phyloP scores from a whole-genome alignment of 2,113 vertebrate genomes.

The Chascanopsetta lugubris region DNA sequence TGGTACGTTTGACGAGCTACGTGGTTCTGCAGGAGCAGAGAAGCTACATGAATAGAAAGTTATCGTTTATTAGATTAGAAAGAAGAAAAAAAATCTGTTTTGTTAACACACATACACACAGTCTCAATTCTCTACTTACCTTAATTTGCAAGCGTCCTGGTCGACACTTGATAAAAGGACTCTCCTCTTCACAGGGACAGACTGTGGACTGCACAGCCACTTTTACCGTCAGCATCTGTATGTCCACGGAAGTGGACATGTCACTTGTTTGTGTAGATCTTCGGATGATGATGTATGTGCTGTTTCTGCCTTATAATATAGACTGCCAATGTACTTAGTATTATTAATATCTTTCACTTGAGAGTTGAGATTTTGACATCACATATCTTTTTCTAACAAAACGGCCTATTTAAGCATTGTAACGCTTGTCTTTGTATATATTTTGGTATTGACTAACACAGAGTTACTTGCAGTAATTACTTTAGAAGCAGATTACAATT shows the following conservation, averaged over 20 bases:
- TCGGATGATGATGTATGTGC: slow-evolving; percentile 18
- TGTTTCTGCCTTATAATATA: slow-evolving; percentile 55
- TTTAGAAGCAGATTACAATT: slow-evolving; percentile 18
- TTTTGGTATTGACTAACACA: slow-evolving; percentile 13
- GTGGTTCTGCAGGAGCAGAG: slow-evolving; percentile 29
- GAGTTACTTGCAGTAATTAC: not conserved
- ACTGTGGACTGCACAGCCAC: slow-evolving; percentile 40
- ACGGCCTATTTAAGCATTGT: slow-evolving; percentile 1
- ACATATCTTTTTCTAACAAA: slow-evolving; percentile 9
- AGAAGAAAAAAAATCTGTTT: slow-evolving; percentile 33
- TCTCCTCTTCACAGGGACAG: slow-evolving; percentile 35
- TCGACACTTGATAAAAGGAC: slow-evolving; percentile 47
- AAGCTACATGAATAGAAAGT: not conserved
- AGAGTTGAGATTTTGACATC: slow-evolving; percentile 28
- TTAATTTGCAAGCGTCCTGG: slow-evolving; percentile 38
- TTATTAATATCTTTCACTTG: slow-evolving; percentile 30
- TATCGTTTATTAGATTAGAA: slow-evolving; percentile 34
- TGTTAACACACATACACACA: slow-evolving; percentile 36
- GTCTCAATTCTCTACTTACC: slow-evolving; percentile 40
- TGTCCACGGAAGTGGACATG: slow-evolving; percentile 8
- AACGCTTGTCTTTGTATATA: slow-evolving; percentile 7
- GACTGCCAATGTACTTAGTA: slow-evolving; percentile 43
- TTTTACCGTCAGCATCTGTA: slow-evolving; percentile 17
- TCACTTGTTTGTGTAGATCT: slow-evolving; percentile 27
- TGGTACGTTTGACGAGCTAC: slow-evolving; percentile 89